Percentiles rank a stretch among this genome's conserved stretches.
Evolutionary conservation across 2,113 vertebrate species (phyloP).

Genomic region (Grammomys dolichurus): DNA sequence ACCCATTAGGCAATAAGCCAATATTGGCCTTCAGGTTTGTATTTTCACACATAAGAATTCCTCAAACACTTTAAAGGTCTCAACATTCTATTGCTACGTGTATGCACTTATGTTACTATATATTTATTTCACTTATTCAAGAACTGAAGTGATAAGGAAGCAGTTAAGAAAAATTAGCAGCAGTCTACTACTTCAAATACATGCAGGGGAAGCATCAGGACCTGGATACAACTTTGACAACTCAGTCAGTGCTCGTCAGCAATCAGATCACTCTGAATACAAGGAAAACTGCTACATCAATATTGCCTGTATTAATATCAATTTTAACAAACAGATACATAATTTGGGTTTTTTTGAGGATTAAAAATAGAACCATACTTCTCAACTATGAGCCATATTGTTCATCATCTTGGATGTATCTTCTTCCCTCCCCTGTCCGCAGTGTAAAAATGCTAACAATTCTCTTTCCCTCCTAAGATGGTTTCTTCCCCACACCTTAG

Average conservation of each 20-base stretch:
- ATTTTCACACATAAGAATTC: not conserved
- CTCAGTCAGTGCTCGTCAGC: not conserved
- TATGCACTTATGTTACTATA: not conserved
- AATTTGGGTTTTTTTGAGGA: not conserved
- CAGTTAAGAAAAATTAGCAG: not conserved
- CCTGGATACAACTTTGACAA: not conserved
- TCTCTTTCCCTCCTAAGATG: not conserved
- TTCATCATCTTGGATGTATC: not conserved
- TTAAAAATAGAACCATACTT: slow-evolving; percentile 1
- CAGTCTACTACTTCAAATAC: not conserved
- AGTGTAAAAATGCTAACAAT: not conserved
- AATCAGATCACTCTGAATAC: not conserved
- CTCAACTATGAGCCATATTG: not conserved
- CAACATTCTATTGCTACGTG: not conserved
- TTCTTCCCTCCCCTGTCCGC: not conserved
- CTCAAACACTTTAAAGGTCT: not conserved
- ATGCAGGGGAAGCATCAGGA: not conserved
- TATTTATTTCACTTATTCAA: not conserved
- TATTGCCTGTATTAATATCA: not conserved
- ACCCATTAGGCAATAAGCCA: not conserved
- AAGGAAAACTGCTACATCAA: not conserved
- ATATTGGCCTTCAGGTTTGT: not conserved
- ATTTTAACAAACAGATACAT: not conserved
- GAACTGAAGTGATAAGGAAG: not conserved
- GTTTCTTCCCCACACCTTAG: not conserved